These are phyloP conservation scores for Saccostrea cuccullata DNA, from an alignment of 1,140 invertebrate genomes.

Conservation along the genomic window DNA sequence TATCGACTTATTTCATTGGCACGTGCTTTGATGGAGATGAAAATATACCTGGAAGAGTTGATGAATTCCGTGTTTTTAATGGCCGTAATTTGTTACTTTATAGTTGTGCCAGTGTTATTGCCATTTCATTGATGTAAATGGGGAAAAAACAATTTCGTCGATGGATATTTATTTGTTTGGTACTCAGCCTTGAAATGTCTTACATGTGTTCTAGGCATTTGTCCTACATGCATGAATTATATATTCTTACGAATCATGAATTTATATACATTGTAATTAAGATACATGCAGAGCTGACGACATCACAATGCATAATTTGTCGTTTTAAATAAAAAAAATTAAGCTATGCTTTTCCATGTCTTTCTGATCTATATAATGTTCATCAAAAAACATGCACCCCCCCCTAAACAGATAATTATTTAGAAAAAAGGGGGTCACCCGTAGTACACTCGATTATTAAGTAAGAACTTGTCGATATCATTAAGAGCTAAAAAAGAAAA, in stretches of 20 bases:
- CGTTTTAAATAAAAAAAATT: background rate
- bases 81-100: background rate
- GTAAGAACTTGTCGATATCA: no score
- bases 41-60: background rate
- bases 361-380: background rate
- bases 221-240: background rate
- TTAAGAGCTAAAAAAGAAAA: no score
- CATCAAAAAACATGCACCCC: no score
- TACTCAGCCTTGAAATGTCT: background rate
- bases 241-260: background rate
- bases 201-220: background rate
- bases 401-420: no score
- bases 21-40: background rate
- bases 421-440: no score
- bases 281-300: background rate
- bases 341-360: background rate
- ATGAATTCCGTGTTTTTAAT: no score
- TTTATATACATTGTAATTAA: background rate
- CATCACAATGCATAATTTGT: background rate
- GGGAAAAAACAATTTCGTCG: background rate
- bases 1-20: background rate
- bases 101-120: background rate
- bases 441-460: no score
- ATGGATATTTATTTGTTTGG: background rate
- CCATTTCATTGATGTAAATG: background rate